Percentiles rank a stretch among this genome's conserved stretches.
Evolutionary conservation across 92 coral and sea anemone species (phyloP).

Genomic region (Palythoa caribaeorum): DNA sequence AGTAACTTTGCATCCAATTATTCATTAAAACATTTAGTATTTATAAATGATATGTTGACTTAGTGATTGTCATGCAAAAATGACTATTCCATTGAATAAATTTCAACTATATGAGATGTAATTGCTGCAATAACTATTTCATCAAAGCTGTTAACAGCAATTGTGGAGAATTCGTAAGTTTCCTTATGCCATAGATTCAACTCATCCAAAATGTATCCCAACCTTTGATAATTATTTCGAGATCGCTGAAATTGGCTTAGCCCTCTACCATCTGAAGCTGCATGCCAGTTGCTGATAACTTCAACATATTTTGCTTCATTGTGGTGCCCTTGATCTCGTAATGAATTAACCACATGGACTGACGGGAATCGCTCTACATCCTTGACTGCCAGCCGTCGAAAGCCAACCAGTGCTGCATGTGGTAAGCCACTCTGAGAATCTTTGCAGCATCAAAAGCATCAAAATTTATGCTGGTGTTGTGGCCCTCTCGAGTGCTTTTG

Average conservation of each 20-base stretch:
- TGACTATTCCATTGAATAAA: too few species aligned
- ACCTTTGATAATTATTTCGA: conserved; percentile 22
- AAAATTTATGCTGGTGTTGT: conserved; percentile 8
- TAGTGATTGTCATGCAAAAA: too few species aligned
- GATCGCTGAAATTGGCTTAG: conserved; percentile 26
- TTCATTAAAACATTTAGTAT: too few species aligned
- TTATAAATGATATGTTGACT: too few species aligned
- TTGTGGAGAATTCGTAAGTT: conserved; percentile 34
- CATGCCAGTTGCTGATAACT: conserved; percentile 49
- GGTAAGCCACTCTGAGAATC: conserved; percentile 49
- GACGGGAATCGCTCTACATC: conserved; percentile 43
- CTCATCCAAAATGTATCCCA: conserved; percentile 29
- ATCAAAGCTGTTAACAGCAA: conserved; percentile 43
- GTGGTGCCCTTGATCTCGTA: conserved; percentile 21
- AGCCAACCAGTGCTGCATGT: conserved; percentile 47
- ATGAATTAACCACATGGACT: conserved; percentile 7
- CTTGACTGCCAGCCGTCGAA: conserved; percentile 31
- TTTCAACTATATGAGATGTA: too few species aligned
- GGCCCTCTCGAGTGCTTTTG: conserved; percentile 43
- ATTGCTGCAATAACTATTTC: too few species aligned
- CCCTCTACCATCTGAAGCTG: conserved; percentile 49
- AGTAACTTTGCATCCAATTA: too few species aligned
- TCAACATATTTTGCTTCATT: conserved; percentile 39
- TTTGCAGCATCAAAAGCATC: conserved; percentile 45
- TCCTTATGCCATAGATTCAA: conserved; percentile 50